phyloP scores from a whole-genome alignment of 2,113 vertebrate genomes.

The Pluvianellus socialis region DNA sequence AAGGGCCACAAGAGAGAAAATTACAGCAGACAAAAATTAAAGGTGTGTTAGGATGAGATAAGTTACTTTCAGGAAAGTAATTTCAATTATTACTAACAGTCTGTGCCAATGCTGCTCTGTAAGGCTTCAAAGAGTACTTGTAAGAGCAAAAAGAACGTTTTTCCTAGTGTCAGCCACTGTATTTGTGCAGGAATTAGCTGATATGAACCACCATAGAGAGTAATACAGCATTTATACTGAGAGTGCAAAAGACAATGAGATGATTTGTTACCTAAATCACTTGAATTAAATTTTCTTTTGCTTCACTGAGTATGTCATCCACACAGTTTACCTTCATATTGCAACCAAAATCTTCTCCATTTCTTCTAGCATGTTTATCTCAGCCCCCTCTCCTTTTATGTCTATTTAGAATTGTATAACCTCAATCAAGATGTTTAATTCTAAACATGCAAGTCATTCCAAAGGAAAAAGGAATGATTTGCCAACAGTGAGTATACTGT shows the following conservation, averaged over 20 bases:
- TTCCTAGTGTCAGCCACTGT: slow-evolving; percentile 1
- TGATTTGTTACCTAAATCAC: slow-evolving; percentile 23
- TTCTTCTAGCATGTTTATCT: neutral
- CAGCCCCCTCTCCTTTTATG: neutral
- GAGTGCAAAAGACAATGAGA: neutral
- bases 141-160: slow-evolving; percentile 6
- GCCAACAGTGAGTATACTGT: neutral
- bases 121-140: slow-evolving; percentile 27
- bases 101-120: neutral
- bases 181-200: slow-evolving; percentile 10
- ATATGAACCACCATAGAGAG: neutral
- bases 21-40: slow-evolving; percentile 13
- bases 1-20: neutral
- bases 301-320: neutral
- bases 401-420: neutral
- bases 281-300: neutral
- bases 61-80: slow-evolving; percentile 28
- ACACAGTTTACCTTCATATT: neutral
- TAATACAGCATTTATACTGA: neutral
- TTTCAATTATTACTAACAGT: slow-evolving; percentile 19
- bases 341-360: neutral
- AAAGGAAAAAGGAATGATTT: neutral
- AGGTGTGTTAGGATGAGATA: slow-evolving; percentile 50
- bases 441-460: neutral
- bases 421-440: neutral